Evolutionary conservation across 1,140 invertebrate genomes (phyloP), one percentile per base, ranked within the genome.

Genomic region (Drosophila nannoptera): DNA sequence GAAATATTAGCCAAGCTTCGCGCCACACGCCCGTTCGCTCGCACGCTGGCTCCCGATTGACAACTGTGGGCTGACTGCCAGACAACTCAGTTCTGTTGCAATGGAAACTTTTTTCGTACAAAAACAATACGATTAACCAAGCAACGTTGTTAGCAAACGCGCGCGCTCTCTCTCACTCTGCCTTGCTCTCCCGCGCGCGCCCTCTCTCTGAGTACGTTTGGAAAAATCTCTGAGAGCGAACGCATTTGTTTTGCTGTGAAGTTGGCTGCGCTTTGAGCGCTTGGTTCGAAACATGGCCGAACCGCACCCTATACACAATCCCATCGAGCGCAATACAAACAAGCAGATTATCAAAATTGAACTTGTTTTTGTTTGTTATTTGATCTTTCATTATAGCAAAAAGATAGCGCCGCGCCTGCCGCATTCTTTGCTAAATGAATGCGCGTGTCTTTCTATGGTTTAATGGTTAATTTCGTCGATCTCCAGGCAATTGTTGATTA

Each of bases 211-310:
- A 11, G 16, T 22, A 7, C 14, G 33, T 16, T 53, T 11, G 53
- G 53, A 58, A 64, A 64, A 69, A 31, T 58, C 46, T 32, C 36
- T 56, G 31, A n/a, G 69, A 54, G 60, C 59, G 56, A 56, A 33
- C 7, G 22, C 16, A 49, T 71, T 58, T 78, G 60, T 77, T 82
- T 69, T 70, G 72, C 49, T 48, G 61, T 49, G 56, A 83, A 83
- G 78, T 82, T 82, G 61, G 78, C 55, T 78, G 78, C 75, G 67
- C 9, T 63, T 12, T 5, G 33, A 31, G 4, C 8, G 16, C 22
- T 5, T 50, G 73, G 73, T 72, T 72, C 6, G 58, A 16, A 63
- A 63, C 69, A 45, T 58, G 32, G 16, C 69, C 71, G 54, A 38
- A 22, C 0, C 38, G 4, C 11, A 36, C 14, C 29, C 11, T 9